Evolutionary conservation across 2,888 invertebrate genomes (phyloP).

Genomic region (Ametastegia equiseti): DNA sequence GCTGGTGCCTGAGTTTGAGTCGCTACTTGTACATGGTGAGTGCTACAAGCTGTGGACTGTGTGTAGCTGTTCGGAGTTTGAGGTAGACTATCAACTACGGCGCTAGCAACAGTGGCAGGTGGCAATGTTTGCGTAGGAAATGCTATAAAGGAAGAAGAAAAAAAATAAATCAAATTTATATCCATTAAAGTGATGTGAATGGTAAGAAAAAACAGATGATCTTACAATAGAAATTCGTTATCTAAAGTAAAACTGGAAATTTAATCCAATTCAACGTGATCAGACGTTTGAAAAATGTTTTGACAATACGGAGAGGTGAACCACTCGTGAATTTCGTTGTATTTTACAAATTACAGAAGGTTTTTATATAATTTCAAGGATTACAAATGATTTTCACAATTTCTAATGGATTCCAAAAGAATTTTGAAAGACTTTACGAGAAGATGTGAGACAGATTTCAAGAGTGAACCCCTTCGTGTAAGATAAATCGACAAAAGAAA

Average conservation of each 20-base stretch:
- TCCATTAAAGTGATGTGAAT: not conserved
- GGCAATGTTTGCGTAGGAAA: conserved; percentile 68
- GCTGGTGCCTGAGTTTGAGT: conserved; percentile 80
- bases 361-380: too few species aligned
- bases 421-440: not conserved
- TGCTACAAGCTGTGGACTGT: conserved; percentile 65
- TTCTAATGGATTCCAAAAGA: too few species aligned
- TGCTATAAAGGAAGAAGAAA: conserved; percentile 57
- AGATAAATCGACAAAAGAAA: not conserved
- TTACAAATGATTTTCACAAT: too few species aligned
- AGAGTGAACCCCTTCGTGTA: too few species aligned
- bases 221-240: not conserved
- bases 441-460: too few species aligned
- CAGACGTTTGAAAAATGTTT: too few species aligned
- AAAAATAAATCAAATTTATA: not conserved
- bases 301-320: too few species aligned
- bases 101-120: conserved; percentile 61
- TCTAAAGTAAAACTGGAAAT: too few species aligned
- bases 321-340: too few species aligned
- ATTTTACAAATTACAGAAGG: too few species aligned
- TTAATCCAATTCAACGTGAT: too few species aligned
- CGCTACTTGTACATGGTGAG: conserved; percentile 81
- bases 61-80: conserved; percentile 62
- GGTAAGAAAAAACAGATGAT: too few species aligned
- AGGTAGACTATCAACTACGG: conserved; percentile 60